Conservation (phyloP, 1,140 invertebrate genomes). For the Aleiodes sp. region DNA sequence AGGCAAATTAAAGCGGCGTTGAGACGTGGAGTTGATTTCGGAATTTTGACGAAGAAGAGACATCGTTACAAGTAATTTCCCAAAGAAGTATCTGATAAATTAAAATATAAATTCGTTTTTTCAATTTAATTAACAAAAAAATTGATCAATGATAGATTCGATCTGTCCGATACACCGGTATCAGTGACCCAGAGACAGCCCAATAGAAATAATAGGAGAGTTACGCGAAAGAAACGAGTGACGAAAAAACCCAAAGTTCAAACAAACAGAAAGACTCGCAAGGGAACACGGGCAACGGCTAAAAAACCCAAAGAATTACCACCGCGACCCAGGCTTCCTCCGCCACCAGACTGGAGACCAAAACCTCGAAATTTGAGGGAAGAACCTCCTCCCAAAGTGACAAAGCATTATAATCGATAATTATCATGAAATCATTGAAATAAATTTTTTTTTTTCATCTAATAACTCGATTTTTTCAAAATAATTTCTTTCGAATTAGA, state of each 20-base stretch:
- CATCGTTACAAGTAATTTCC: constrained; percentile 49
- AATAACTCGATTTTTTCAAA: too few relatives aligned
- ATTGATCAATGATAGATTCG: not conserved
- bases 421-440: not conserved
- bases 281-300: constrained; percentile 12
- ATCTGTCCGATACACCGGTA: not conserved
- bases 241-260: constrained; percentile 21
- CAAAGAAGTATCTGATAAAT: too few relatives aligned
- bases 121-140: too few relatives aligned
- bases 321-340: constrained; percentile 40
- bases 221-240: constrained; percentile 12
- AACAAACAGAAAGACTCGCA: constrained; percentile 27
- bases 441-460: not conserved
- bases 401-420: constrained; percentile 29
- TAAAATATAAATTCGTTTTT: too few relatives aligned
- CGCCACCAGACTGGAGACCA: constrained; percentile 41
- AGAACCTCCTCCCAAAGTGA: constrained; percentile 45
- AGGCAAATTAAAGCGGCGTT: constrained; percentile 47
- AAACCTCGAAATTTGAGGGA: constrained; percentile 41
- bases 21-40: constrained; percentile 50
- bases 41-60: constrained; percentile 46
- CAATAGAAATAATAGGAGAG: not conserved
- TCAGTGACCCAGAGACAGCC: not conserved
- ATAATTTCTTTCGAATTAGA: too few relatives aligned
- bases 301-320: constrained; percentile 13